phyloP scores from a whole-genome alignment of 2,888 invertebrate genomes.

The Drosophila rubida region DNA sequence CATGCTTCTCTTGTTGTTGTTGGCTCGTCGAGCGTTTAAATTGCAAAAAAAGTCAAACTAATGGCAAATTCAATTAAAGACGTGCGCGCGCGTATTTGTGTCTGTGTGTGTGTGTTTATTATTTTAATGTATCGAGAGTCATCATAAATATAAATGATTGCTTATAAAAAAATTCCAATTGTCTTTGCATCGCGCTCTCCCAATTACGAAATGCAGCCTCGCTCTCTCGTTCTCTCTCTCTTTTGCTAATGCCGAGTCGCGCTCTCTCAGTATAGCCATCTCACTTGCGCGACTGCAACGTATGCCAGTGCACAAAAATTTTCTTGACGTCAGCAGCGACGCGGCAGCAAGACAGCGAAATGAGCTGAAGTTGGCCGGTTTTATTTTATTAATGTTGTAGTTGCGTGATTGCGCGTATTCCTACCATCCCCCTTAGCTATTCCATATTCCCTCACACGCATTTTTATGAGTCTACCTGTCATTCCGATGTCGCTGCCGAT shows the following conservation, averaged over 20 bases:
- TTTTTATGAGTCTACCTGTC: slow-evolving; percentile 52
- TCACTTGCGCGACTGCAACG: slow-evolving; percentile 43
- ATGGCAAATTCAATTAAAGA: slow-evolving; percentile 42
- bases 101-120: slow-evolving; percentile 26
- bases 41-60: slow-evolving; percentile 46
- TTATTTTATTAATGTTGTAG: slow-evolving; percentile 33
- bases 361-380: slow-evolving; percentile 39
- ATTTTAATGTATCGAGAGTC: slow-evolving; percentile 46
- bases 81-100: slow-evolving; percentile 5
- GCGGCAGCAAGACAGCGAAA: slow-evolving; percentile 2
- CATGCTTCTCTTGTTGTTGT: slow-evolving; percentile 24
- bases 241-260: slow-evolving; percentile 5
- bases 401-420: slow-evolving; percentile 34
- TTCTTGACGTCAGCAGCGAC: slow-evolving; percentile 56
- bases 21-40: slow-evolving; percentile 27
- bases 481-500: slow-evolving; percentile 25
- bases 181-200: slow-evolving; percentile 42
- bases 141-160: slow-evolving; percentile 47
- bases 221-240: slow-evolving; percentile 7
- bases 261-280: slow-evolving; percentile 19
- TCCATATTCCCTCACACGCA: slow-evolving; percentile 30
- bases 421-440: slow-evolving; percentile 16
- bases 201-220: slow-evolving; percentile 58
- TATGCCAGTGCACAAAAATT: slow-evolving; percentile 63
- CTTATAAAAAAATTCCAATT: slow-evolving; percentile 54